Evolutionary conservation across 2,888 invertebrate genomes (phyloP).

Genomic region (Lepas anatifera): DNA sequence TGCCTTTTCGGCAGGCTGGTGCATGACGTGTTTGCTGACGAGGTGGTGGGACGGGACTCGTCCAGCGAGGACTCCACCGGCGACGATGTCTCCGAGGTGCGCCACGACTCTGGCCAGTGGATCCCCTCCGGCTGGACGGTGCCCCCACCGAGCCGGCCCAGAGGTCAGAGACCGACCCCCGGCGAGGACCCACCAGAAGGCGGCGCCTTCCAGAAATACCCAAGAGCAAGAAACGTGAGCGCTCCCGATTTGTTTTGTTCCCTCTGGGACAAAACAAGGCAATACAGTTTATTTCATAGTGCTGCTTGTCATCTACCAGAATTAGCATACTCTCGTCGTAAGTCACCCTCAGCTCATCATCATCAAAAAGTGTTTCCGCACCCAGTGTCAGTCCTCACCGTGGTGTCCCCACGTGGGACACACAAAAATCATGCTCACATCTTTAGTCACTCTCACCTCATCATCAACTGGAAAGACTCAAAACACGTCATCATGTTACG

Average conservation of each 20-base stretch:
- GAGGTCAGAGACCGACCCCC: constrained; percentile 6
- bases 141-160: background rate
- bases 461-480: no score
- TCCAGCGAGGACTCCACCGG: constrained; percentile 8
- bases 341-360: no score
- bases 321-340: no score
- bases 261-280: no score
- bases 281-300: no score
- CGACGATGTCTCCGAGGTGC: background rate
- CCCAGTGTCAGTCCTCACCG: no score
- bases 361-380: no score
- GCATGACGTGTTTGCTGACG: background rate
- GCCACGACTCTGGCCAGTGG: background rate
- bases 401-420: no score
- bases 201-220: constrained; percentile 81
- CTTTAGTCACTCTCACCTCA: no score
- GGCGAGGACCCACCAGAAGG: constrained; percentile 48
- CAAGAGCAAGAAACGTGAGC: constrained; percentile 43
- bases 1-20: background rate
- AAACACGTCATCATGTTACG: no score
- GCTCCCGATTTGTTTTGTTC: background rate
- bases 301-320: no score
- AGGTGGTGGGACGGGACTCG: background rate
- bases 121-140: background rate
- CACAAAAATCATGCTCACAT: no score